A percentile compares a stretch with the other conserved stretches of the same genome.
Evolutionary conservation across 1,140 invertebrate species (phyloP).

Genomic region (Drosophila teissieri): DNA sequence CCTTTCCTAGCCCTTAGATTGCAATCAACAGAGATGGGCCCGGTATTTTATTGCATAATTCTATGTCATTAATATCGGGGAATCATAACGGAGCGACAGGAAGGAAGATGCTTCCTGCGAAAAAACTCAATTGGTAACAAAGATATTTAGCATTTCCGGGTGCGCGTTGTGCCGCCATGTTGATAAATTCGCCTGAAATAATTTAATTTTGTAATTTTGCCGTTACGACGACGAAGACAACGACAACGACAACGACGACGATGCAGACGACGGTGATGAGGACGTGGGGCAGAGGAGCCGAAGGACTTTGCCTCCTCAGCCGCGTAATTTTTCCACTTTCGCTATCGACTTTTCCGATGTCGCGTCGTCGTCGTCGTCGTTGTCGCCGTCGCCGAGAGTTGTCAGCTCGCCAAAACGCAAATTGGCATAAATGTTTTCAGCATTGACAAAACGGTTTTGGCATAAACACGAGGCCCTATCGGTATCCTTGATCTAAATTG

Average conservation of each 20-base stretch:
- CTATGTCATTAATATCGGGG: slow-evolving; percentile 73
- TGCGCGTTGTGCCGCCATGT: slow-evolving; percentile 42
- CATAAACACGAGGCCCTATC: slow-evolving; percentile 67
- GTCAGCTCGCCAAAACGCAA: slow-evolving; percentile 64
- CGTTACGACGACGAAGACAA: slow-evolving; percentile 37
- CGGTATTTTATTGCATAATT: slow-evolving; percentile 69
- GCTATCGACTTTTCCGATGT: slow-evolving; percentile 65
- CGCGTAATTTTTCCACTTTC: slow-evolving; percentile 78
- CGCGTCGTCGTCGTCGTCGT: no score
- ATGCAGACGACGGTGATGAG: slow-evolving; percentile 21
- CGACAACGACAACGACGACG: slow-evolving; percentile 37
- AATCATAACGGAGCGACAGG: slow-evolving; percentile 56
- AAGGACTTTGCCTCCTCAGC: slow-evolving; percentile 55
- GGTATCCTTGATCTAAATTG: slow-evolving; percentile 81
- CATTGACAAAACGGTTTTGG: slow-evolving; percentile 74
- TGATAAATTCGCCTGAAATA: slow-evolving; percentile 74
- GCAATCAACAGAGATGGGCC: slow-evolving; percentile 38
- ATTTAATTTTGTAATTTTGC: slow-evolving; percentile 70
- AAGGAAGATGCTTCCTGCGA: slow-evolving; percentile 6
- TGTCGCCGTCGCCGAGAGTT: slow-evolving; percentile 30
- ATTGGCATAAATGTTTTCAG: slow-evolving; percentile 76
- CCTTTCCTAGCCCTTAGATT: slow-evolving; percentile 26
- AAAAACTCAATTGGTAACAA: slow-evolving; percentile 68
- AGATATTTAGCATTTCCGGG: slow-evolving; percentile 78
- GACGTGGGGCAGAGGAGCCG: slow-evolving; percentile 5